Conservation (phyloP, 2,888 invertebrate genomes). For the Leptopilina syphax region DNA sequence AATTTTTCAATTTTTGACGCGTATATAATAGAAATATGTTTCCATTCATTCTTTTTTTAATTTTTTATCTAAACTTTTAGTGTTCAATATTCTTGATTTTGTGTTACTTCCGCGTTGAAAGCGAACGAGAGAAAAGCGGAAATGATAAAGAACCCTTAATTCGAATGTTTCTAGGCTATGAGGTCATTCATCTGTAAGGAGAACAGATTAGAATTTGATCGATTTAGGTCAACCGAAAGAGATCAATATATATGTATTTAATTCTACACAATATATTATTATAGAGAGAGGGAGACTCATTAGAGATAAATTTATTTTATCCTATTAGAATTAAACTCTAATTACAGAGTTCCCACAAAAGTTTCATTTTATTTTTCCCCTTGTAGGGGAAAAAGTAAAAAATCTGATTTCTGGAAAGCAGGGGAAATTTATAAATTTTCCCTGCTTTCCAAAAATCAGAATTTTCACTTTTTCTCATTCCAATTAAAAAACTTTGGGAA, state of each 20-base stretch:
- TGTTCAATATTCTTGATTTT: neutral
- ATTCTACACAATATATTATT: neutral
- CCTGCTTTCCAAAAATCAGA: no score
- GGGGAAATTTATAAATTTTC: no score
- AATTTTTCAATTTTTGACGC: neutral
- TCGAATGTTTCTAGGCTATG: conserved; percentile 55
- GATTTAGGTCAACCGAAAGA: conserved; percentile 59
- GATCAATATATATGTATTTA: conserved; percentile 50
- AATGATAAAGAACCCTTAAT: conserved; percentile 49
- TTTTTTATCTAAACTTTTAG: neutral
- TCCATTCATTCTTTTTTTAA: neutral
- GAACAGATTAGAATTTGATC: conserved; percentile 65
- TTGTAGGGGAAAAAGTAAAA: no score
- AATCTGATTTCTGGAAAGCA: no score
- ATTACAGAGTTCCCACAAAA: no score
- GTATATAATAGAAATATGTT: no score
- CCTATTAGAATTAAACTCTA: no score
- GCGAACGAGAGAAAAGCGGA: conserved; percentile 40
- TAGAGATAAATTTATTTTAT: no score
- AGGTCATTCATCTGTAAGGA: conserved; percentile 58
- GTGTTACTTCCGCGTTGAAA: neutral
- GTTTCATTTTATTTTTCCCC: no score
- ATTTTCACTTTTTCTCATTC: no score
- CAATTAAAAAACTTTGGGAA: no score
- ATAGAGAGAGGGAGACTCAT: no score